Evolutionary conservation across 2,797 vertebrate genomes (phyloP), one percentile per base, ranked within the genome.

Genomic region (Acrossocheilus fasciatus): DNA sequence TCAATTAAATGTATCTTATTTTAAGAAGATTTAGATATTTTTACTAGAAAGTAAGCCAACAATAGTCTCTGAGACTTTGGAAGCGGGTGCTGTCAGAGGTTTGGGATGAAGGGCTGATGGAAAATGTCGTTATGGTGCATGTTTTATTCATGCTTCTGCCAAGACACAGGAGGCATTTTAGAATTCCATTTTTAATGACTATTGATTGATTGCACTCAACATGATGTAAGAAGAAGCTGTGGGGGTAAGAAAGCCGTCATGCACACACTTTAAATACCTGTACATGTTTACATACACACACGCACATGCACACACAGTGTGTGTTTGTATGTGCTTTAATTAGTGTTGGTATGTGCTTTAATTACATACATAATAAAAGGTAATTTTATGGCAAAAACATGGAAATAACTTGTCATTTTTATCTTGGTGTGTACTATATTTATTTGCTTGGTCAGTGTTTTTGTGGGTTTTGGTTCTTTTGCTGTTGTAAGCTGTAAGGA

Each of bases 121-220:
- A 89, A 86, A 91, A 85, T 83, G 41, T 70, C 69, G 85, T 91
- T 84, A 87, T 45, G 79, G 34, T 30, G 7, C 91, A 95, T 96
- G 93, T 95, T 95, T 96, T 95, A 96, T 95, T 95, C 93, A 96
- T 94, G 90, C 81, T 86, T 74, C 73, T 89, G 83, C 84, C 85
- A 86, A 93, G 93, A 92, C 93, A 93, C 93, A 92, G 90, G 85
- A 91, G 91, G 90, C 91, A 93, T 93, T 93, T 93, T 92, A 90
- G 92, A 95, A 95, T 95, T 93, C 92, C 92, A 93, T 94, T 92
- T 95, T 93, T 93, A 95, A 95, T 95, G 92, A 92, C 89, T 93
- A 95, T 94, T 92, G 94, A 94, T 94, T 93, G 87, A 86, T 92
- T 89, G 86, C 87, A 88, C 83, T 84, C 47, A 52, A 73, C 66